Evolutionary conservation across 1,140 invertebrate genomes (phyloP).

Genomic region (Bradynema listronoti): DNA sequence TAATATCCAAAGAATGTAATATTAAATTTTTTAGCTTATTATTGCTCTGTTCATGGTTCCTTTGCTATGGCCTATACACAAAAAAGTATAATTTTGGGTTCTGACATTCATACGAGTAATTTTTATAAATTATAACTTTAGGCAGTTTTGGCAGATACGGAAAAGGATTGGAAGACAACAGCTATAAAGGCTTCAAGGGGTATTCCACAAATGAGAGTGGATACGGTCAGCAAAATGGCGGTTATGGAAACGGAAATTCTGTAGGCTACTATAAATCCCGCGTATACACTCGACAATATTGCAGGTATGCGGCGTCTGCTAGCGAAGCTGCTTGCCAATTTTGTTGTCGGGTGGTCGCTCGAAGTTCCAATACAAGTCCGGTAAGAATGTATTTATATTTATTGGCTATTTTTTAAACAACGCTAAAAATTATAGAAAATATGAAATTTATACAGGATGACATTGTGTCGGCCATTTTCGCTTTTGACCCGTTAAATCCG

Average conservation of each 20-base stretch:
- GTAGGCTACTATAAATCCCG: constrained; percentile 17
- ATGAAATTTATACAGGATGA: constrained; percentile 10
- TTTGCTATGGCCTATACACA: constrained; percentile 17
- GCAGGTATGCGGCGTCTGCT: constrained; percentile 17
- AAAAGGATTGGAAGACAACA: neutral
- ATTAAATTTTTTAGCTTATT: constrained; percentile 13
- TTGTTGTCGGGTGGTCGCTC: constrained; percentile 18
- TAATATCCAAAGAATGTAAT: neutral
- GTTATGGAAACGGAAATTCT: constrained; percentile 7
- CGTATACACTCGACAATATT: constrained; percentile 19
- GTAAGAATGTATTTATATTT: neutral
- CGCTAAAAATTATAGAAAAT: neutral
- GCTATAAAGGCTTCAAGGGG: too few relatives aligned
- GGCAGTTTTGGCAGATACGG: neutral
- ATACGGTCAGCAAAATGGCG: neutral
- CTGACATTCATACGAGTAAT: too few relatives aligned
- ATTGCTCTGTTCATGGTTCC: constrained; percentile 27
- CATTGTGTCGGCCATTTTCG: constrained; percentile 21
- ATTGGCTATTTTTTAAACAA: neutral
- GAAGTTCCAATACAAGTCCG: constrained; percentile 26
- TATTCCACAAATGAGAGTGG: neutral
- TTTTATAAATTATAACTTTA: too few relatives aligned
- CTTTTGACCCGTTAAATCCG: constrained; percentile 17
- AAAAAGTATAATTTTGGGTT: too few relatives aligned
- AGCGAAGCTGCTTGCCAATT: constrained; percentile 14